Percentiles rank a stretch among this genome's conserved stretches.
Evolutionary conservation across 2,888 invertebrate genomes (phyloP).

Genomic region (Aethes cnicana): DNA sequence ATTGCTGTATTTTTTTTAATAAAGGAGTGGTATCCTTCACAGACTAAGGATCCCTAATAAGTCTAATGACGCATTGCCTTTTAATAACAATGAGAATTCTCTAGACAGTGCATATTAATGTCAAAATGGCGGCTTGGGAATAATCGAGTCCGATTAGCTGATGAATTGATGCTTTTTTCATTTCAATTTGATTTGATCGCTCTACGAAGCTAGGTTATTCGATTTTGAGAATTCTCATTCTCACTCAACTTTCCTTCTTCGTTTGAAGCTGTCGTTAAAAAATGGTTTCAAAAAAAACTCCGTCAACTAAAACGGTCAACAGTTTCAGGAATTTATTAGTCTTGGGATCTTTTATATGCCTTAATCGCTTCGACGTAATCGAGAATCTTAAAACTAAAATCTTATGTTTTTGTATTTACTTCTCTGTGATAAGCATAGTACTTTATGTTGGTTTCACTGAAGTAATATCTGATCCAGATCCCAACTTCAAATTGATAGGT

Average conservation of each 20-base stretch:
- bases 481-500: slow-evolving; percentile 26
- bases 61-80: neutral
- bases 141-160: slow-evolving; percentile 2
- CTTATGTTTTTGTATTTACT: slow-evolving; percentile 43
- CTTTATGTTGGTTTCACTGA: slow-evolving; percentile 38
- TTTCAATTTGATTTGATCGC: neutral
- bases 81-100: slow-evolving; percentile 15
- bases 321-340: slow-evolving; percentile 44
- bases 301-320: no score
- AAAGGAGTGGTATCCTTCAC: neutral
- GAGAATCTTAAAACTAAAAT: slow-evolving; percentile 34
- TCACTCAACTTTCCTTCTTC: neutral
- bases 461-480: slow-evolving; percentile 31
- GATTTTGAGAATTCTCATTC: no score
- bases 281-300: slow-evolving; percentile 28
- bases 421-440: slow-evolving; percentile 17
- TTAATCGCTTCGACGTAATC: slow-evolving; percentile 55
- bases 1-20: no score
- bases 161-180: slow-evolving; percentile 12
- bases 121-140: slow-evolving; percentile 5
- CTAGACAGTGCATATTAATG: slow-evolving; percentile 10
- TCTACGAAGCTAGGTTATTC: no score
- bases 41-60: neutral
- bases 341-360: slow-evolving; percentile 51
- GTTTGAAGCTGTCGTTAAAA: neutral